Evolutionary conservation across 2,113 vertebrate species (phyloP).

Genomic region (Chascanopsetta lugubris): DNA sequence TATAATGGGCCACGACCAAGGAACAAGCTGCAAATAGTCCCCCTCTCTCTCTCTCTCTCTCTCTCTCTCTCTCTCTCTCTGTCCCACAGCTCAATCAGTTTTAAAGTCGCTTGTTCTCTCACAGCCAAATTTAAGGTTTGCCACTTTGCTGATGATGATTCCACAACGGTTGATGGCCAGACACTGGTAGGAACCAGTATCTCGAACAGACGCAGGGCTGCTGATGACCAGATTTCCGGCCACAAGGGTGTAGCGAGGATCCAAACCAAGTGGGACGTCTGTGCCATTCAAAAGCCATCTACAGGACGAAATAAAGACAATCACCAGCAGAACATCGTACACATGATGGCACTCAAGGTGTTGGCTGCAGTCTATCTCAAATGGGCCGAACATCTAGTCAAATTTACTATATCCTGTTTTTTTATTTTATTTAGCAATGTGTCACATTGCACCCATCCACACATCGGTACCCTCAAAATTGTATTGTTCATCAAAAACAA

Average conservation of each 20-base stretch:
- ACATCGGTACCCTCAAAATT: too few relatives aligned
- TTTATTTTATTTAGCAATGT: too few relatives aligned
- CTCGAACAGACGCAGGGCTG: conserved; percentile 83
- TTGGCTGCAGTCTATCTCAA: too few relatives aligned
- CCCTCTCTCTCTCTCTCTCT: too few relatives aligned
- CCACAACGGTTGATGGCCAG: conserved; percentile 91
- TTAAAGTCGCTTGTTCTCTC: conserved; percentile 53
- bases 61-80: too few relatives aligned
- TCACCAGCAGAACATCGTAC: background rate
- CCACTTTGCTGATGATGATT: conserved; percentile 91
- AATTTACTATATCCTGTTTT: too few relatives aligned
- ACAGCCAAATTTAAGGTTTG: conserved; percentile 95
- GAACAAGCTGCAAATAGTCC: too few relatives aligned
- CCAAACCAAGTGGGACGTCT: conserved; percentile 84
- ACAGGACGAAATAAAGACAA: conserved; percentile 4
- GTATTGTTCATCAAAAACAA: background rate
- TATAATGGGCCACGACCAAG: too few relatives aligned
- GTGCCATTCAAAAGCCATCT: conserved; percentile 97
- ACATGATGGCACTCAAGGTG: background rate
- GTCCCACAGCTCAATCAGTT: background rate
- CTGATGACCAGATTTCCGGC: conserved; percentile 93
- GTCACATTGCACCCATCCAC: background rate
- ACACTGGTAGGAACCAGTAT: conserved; percentile 94
- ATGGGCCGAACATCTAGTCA: too few relatives aligned
- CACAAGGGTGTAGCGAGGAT: conserved; percentile 87